Evolutionary conservation across 2,888 invertebrate genomes (phyloP), one percentile per base, ranked within the genome.

Genomic region (Cryptocephalus moraei): DNA sequence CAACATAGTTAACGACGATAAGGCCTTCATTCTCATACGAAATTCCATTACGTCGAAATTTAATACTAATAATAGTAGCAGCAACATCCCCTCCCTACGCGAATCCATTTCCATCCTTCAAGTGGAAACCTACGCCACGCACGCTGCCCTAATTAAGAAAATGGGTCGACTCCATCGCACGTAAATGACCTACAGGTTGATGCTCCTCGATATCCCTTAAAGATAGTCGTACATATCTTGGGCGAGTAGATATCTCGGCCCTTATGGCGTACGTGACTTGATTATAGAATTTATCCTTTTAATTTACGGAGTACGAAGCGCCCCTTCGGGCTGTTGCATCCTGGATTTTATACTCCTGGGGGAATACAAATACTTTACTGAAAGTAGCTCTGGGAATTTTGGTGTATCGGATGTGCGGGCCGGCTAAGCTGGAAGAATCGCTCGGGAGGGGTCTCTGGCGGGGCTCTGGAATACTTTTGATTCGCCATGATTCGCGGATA

Each of bases 251-350:
- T 63, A 62, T 61, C 59, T 56, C 58, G 58, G 58, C 59, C 62
- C 60, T 61, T 56, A 58, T 55, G 53, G 57, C 44, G 49, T 54
- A 65, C 65, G 65, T 65, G 65, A 60, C 56, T 55, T 48, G 63
- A 53, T 59, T 64, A 49, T 58, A 50, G 54, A 61, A 60, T 54
- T 56, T 56, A 58, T 56, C 56, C 57, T 22, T 22, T 22, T 63
- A 62, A 63, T 64, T 63, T 62, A 60, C 61, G 59, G 57, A 57
- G 56, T 59, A 62, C 58, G 59, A 61, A 55, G 51, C 50, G 46
- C 52, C 51, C 54, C 51, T 49, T 43, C 46, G 51, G 39, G 47
- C 50, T 49, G 53, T 54, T 53, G 50, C 51, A 50, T 52, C 47
- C 49, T 41, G 50, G 48, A 56, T 53, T 56, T 49, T 44, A 46